Conservation (phyloP, 1,140 invertebrate genomes). For the Diprion similis region DNA sequence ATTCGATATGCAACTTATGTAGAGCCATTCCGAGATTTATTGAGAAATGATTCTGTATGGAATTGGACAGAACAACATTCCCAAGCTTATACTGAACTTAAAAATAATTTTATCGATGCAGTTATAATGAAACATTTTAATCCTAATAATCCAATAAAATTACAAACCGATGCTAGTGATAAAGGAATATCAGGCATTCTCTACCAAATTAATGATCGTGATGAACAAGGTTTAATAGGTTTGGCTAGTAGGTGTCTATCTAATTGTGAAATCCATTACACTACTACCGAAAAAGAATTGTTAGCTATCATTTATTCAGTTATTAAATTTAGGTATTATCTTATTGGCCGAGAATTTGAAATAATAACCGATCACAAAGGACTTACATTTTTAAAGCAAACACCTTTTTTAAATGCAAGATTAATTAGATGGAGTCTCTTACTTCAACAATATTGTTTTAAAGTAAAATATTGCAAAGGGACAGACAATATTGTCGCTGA, state of each 20-base stretch:
- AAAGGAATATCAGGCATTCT: background rate
- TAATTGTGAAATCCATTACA: slow-evolving; percentile 17
- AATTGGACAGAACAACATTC: slow-evolving; percentile 15
- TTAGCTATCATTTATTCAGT: slow-evolving; percentile 27
- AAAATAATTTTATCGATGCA: slow-evolving; percentile 17
- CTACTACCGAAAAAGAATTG: slow-evolving; percentile 25
- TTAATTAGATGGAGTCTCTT: slow-evolving; percentile 24
- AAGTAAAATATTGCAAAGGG: background rate
- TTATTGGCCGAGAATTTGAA: slow-evolving; percentile 20
- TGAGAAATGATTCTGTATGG: slow-evolving; percentile 18
- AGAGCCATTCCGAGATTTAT: slow-evolving; percentile 33
- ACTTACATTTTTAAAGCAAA: slow-evolving; percentile 13
- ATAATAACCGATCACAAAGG: slow-evolving; percentile 6
- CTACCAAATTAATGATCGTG: background rate
- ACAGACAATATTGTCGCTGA: slow-evolving; percentile 3
- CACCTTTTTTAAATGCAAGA: slow-evolving; percentile 14
- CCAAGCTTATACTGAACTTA: slow-evolving; percentile 14
- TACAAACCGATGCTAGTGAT: slow-evolving; percentile 22
- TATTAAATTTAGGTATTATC: slow-evolving; percentile 19
- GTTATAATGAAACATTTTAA: slow-evolving; percentile 10
- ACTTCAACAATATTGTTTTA: slow-evolving; percentile 7
- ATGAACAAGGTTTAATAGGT: slow-evolving; percentile 13
- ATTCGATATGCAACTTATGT: slow-evolving; percentile 31
- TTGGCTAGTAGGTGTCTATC: slow-evolving; percentile 21
- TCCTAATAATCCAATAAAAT: background rate